phyloP scores from a whole-genome alignment of 1,140 invertebrate species.

The Microplitis demolitor region DNA sequence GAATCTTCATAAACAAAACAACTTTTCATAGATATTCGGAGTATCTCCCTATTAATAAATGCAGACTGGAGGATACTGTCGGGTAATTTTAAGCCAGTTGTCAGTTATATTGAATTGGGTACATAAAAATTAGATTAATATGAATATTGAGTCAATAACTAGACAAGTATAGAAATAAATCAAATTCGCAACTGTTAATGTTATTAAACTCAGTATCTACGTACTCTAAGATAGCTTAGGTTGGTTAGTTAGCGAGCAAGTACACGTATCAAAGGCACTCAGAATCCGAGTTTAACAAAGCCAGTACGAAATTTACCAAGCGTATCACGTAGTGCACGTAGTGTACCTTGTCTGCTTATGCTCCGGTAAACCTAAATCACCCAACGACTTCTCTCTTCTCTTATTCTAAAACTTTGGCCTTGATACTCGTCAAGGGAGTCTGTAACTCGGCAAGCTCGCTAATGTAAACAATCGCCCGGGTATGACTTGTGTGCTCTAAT shows the following conservation, averaged over 20 bases:
- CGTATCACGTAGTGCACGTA: conserved; percentile 61
- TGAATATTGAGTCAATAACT: conserved; percentile 1
- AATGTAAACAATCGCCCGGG: too few species aligned
- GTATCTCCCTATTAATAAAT: too few species aligned
- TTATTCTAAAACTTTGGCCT: conserved; percentile 4
- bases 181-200: background rate
- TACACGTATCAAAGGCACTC: conserved; percentile 65
- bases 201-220: conserved; percentile 17
- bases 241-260: conserved; percentile 64
- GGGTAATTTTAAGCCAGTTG: too few species aligned
- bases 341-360: conserved; percentile 10
- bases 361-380: conserved; percentile 9
- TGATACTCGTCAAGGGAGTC: background rate
- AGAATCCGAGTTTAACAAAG: conserved; percentile 63
- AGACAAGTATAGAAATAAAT: background rate
- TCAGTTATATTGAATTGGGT: background rate
- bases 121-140: background rate
- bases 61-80: too few species aligned
- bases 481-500: too few species aligned
- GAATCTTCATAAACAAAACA: too few species aligned
- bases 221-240: conserved; percentile 52
- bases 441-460: too few species aligned
- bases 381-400: background rate
- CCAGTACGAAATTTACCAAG: conserved; percentile 58
- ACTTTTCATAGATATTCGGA: too few species aligned